Evolutionary conservation across 2,888 invertebrate genomes (phyloP), one percentile per base, ranked within the genome.

Genomic region (Anthrax anthrax): DNA sequence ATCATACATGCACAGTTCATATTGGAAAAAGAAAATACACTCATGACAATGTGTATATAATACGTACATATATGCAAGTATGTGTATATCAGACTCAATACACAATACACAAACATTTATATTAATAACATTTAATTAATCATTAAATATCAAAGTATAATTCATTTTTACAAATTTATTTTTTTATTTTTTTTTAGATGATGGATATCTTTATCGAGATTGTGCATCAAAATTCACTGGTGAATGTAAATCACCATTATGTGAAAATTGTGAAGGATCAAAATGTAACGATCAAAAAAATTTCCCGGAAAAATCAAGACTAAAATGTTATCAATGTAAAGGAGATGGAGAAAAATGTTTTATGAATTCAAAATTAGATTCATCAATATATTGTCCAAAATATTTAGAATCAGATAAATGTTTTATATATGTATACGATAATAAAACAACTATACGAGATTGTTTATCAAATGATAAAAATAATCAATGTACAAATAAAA

Each of bases 361-460:
- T 12, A 12, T 12, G 12, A 5, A 5, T 12, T 32, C 29, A 32
- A 32, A 32, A 4, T 5, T 8, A 8, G 23, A 27, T 2, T 27
- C 9, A 2, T 5, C 12, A 12, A 12, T 12, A 32, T 32, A 32
- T 32, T 32, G 29, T 32, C 6, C 29, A 32, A 12, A 32, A 12
- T 32, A 12, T 12, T 3, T 4, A 12, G 46, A 46, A 19, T 3
- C 9, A 12, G 46, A 46, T 34, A 16, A 18, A n/a, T 46, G 46
- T 18, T 43, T 23, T 19, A 47, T 37, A 19, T 36, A 43, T 37
- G 43, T 47, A 6, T 40, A 37, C 8, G 46, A 46, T 18, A 32
- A 42, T 32, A 42, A 27, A 2, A 42, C 42, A n/a, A 42, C 17
- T 10, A 6, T n/a, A 19, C 29, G 46, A 27, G 46, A 38, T 17